Percentiles rank a stretch among this genome's conserved stretches.
Conservation (phyloP, 2,113 vertebrate species). For the Leiothrix lutea region DNA sequence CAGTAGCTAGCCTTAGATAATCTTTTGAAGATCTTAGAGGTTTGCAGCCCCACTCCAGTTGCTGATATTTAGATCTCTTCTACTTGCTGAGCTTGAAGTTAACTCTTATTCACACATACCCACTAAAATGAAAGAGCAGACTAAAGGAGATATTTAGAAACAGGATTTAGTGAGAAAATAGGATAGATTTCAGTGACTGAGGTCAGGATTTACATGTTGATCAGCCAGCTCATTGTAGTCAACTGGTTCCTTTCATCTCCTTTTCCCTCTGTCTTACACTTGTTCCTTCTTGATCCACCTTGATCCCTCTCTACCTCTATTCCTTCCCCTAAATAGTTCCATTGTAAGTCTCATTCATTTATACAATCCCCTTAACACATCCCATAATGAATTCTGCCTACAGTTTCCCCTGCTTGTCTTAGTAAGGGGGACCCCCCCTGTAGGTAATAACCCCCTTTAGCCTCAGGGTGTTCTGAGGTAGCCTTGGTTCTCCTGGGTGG, state of each 20-base stretch:
- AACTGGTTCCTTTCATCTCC: neutral
- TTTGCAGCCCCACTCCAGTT: neutral
- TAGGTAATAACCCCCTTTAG: neutral
- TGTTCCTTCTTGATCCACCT: neutral
- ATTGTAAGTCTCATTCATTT: neutral
- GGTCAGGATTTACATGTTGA: neutral
- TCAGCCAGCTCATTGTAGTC: neutral
- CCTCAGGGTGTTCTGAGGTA: neutral
- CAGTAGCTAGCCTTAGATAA: neutral
- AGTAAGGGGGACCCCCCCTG: accelerated
- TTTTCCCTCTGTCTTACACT: neutral
- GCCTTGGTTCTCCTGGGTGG: neutral
- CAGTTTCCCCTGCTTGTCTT: neutral
- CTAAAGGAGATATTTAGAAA: neutral
- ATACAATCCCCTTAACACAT: neutral
- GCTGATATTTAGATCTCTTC: neutral
- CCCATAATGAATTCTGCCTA: neutral
- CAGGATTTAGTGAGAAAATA: neutral
- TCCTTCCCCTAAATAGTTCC: neutral
- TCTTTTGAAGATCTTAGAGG: neutral
- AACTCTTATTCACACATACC: neutral
- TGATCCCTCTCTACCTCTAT: neutral
- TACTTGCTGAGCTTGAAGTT: neutral
- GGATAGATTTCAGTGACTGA: neutral
- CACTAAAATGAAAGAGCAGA: neutral